Evolutionary conservation across 2,113 vertebrate genomes (phyloP).

Genomic region (Chauna torquata): DNA sequence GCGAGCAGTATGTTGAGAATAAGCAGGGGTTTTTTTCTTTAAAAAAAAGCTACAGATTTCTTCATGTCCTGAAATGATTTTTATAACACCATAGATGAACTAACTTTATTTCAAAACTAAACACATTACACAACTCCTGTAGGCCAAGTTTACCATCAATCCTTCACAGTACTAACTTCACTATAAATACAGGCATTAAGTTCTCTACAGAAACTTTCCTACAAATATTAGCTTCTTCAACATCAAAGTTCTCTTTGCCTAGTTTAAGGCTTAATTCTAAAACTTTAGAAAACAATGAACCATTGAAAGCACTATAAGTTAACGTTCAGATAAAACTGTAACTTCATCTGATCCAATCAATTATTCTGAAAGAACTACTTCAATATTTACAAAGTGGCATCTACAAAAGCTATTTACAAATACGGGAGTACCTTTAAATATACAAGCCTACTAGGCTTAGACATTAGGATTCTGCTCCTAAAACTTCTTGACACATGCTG

Average conservation of each 20-base stretch:
- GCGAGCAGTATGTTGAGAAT: not conserved
- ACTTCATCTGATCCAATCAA: not conserved
- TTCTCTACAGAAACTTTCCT: not conserved
- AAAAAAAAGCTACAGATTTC: not conserved
- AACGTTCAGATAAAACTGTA: not conserved
- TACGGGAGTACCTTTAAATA: not conserved
- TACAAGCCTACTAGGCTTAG: not conserved
- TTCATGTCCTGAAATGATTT: not conserved
- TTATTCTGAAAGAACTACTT: not conserved
- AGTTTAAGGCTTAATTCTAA: not conserved
- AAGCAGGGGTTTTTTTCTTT: not conserved
- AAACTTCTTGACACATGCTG: not conserved
- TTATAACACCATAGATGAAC: not conserved
- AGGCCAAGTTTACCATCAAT: not conserved
- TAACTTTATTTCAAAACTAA: not conserved
- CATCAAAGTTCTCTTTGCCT: too few relatives aligned
- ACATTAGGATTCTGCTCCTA: not conserved
- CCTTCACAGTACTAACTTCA: not conserved
- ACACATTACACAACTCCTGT: rapidly evolving
- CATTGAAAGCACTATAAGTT: not conserved
- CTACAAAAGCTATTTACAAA: not conserved
- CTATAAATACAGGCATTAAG: not conserved
- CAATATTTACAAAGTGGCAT: not conserved
- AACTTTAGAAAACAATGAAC: not conserved
- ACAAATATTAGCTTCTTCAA: not conserved